These are phyloP conservation scores for Drosophila willistoni DNA, from an alignment of 1,140 invertebrate species.

Conservation along the genomic window DNA sequence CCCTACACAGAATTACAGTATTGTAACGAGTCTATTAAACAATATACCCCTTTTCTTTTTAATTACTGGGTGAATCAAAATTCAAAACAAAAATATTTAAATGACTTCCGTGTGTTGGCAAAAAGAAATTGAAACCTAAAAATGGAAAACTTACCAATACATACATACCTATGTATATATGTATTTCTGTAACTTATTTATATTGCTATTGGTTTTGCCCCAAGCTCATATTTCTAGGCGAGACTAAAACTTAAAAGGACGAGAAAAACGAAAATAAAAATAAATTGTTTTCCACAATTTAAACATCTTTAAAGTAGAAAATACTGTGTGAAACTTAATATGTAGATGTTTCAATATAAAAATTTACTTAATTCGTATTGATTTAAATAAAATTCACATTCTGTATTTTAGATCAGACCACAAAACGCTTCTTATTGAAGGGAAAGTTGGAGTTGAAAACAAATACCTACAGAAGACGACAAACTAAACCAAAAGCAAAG, in stretches of 20 bases:
- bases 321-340: too few relatives aligned
- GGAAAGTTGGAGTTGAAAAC: too few relatives aligned
- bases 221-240: conserved; percentile 32
- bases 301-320: too few relatives aligned
- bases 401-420: too few relatives aligned
- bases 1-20: neutral
- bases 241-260: neutral
- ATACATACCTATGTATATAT: neutral
- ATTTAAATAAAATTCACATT: too few relatives aligned
- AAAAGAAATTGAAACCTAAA: conserved; percentile 19
- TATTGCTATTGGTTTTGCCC: neutral
- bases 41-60: neutral
- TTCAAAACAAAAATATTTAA: conserved; percentile 36
- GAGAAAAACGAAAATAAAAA: too few relatives aligned
- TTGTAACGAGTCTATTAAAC: neutral
- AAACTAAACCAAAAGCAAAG: too few relatives aligned
- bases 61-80: neutral
- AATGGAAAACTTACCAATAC: conserved; percentile 14
- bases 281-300: too few relatives aligned
- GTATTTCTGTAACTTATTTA: neutral
- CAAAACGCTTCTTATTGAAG: too few relatives aligned
- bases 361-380: too few relatives aligned
- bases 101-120: conserved; percentile 30
- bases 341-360: too few relatives aligned
- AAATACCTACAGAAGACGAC: too few relatives aligned